Conservation (phyloP, 1,140 invertebrate genomes). For the Ctenoplectra terminalis region DNA sequence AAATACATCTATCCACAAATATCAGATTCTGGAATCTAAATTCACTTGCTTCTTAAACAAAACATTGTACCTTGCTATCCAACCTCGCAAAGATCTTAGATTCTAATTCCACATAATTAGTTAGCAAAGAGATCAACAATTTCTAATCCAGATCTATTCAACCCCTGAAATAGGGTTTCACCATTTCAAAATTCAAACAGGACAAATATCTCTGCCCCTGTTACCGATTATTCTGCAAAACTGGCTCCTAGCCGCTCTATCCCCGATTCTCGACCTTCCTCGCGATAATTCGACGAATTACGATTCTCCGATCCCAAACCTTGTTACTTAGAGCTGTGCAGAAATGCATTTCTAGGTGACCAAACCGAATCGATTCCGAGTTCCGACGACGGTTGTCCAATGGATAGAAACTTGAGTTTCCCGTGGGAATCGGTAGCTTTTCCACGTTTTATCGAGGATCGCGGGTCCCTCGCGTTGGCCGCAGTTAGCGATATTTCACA, state of each 20-base stretch:
- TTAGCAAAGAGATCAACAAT: no score
- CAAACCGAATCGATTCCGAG: conserved; percentile 19
- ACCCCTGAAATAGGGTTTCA: no score
- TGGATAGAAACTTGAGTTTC: conserved; percentile 25
- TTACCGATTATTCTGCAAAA: conserved; percentile 6
- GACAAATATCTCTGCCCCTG: not conserved
- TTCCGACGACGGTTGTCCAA: conserved; percentile 17
- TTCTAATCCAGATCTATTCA: no score
- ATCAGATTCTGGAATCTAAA: no score
- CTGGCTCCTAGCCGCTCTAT: not conserved
- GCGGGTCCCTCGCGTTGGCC: not conserved
- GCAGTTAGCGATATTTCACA: conserved; percentile 21
- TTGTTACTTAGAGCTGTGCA: not conserved
- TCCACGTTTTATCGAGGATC: conserved; percentile 30
- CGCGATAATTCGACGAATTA: not conserved
- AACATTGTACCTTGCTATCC: no score
- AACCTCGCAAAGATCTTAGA: no score
- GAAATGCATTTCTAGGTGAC: conserved; percentile 48
- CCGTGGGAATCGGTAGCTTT: not conserved
- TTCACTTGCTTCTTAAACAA: no score
- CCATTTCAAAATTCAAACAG: no score
- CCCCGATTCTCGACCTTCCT: not conserved
- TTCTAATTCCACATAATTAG: no score
- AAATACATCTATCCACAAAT: no score
- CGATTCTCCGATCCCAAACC: not conserved